Evolutionary conservation across 2,888 invertebrate species (phyloP).

Genomic region (Dyspetes luteomarginatus): DNA sequence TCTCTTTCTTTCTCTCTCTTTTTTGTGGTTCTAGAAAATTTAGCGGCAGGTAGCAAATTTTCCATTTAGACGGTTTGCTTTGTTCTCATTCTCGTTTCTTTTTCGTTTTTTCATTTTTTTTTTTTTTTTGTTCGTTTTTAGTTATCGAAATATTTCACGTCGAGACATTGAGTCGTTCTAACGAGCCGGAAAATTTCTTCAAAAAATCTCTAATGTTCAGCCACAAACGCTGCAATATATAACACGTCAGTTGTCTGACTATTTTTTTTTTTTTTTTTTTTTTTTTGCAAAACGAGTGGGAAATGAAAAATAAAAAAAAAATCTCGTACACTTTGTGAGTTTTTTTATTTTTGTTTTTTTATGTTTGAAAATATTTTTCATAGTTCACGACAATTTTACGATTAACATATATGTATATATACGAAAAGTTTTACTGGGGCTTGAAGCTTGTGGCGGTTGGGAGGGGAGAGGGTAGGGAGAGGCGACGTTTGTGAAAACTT

Average conservation of each 20-base stretch:
- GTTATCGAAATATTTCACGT: background rate
- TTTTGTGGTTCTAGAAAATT: background rate
- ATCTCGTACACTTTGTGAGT: too few species aligned
- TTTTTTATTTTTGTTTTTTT: too few species aligned
- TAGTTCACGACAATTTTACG: too few species aligned
- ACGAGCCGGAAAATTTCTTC: constrained; percentile 49
- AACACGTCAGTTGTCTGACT: background rate
- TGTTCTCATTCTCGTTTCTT: constrained; percentile 46
- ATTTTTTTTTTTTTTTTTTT: background rate
- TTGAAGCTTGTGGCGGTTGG: too few species aligned
- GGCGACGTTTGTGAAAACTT: too few species aligned
- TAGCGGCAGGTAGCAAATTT: constrained; percentile 39
- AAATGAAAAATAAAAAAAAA: too few species aligned
- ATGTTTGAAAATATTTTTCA: too few species aligned
- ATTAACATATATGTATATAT: too few species aligned
- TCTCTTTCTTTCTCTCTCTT: background rate
- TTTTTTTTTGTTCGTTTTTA: constrained; percentile 14
- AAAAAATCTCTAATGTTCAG: background rate
- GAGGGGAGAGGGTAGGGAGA: too few species aligned
- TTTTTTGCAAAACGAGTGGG: too few species aligned
- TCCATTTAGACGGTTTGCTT: constrained; percentile 47
- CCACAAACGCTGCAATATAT: too few species aligned
- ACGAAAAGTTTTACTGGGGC: too few species aligned
- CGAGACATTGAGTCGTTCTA: constrained; percentile 14
- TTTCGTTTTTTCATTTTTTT: background rate